Evolutionary conservation across 2,797 vertebrate species (phyloP), one percentile per base, ranked within the genome.

Genomic region (Florisuga fusca): DNA sequence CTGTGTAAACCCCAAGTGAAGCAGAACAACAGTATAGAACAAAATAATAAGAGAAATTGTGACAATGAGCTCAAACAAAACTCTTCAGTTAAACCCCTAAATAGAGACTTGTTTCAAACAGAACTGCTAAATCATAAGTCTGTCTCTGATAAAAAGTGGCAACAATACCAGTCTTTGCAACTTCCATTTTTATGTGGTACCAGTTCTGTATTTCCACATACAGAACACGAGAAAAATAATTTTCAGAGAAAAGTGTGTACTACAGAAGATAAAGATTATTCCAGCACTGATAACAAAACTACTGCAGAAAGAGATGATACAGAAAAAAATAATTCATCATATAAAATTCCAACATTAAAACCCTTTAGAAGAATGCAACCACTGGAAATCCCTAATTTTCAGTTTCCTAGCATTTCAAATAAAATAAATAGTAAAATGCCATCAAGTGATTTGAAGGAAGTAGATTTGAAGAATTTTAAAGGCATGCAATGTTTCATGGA

Each of bases 341-440:
- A 13, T 57, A 5, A 26, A 46, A 31, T 81, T 66, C 81, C 6
- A 80, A 38, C 33, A 57, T 16, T 94, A 62, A 96, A 92, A 51
- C 69, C 61, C 62, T 93, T 95, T 63, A 95, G 36, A 87, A 92
- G 10, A 20, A 26, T 95, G 19, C 50, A 36, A 33, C 48, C 51
- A 20, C 66, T 87, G n/a, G 33, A 95, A 94, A 92, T 96, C 10
- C 96, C 90, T n/a, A 72, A 23, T 72, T 96, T 96, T 81, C 74
- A 54, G 9, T 45, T 84, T 93, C n/a, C 68, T n/a, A 71, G n/a
- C 23, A 43, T 95, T 93, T 93, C 91, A 92, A 67, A 67, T 15
- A 93, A 84, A 83, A 82, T 84, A 50, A 95, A 76, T 48, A 90
- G 17, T 19, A 69, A 90, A 84, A 48, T 76, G 36, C 19, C 83